Conservation (phyloP, 2,888 invertebrate genomes). For the Chrysolina americana region DNA sequence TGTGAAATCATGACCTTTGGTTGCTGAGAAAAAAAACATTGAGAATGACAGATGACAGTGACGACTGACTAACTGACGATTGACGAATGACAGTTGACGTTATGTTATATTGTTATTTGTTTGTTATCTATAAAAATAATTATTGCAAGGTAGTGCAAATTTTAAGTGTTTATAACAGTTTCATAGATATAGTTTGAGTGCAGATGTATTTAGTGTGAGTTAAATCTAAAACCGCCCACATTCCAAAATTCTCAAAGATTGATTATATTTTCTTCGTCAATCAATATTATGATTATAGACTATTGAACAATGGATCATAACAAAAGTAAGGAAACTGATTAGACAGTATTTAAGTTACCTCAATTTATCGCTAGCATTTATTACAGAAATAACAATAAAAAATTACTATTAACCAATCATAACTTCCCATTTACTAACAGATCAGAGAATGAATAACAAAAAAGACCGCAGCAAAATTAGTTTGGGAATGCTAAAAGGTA, state of each 20-base stretch:
- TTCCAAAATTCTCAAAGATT: neutral
- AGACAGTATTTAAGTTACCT: neutral
- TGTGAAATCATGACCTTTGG: too few species aligned
- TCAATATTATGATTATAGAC: slow-evolving; percentile 44
- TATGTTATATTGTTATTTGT: too few species aligned
- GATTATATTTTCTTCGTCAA: slow-evolving; percentile 28
- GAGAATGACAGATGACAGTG: too few species aligned
- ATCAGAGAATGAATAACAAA: slow-evolving; percentile 57
- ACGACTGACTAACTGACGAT: too few species aligned
- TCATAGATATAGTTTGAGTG: neutral
- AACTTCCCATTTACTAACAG: slow-evolving; percentile 15
- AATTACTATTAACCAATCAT: neutral
- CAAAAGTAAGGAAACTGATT: slow-evolving; percentile 46
- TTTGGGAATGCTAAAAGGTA: slow-evolving; percentile 69
- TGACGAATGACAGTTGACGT: too few species aligned
- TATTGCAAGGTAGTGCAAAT: too few species aligned
- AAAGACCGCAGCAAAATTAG: slow-evolving; percentile 66
- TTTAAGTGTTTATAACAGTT: too few species aligned
- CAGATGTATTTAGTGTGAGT: neutral
- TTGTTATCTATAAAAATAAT: too few species aligned
- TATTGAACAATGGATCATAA: slow-evolving; percentile 46
- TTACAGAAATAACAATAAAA: slow-evolving; percentile 38
- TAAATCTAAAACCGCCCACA: neutral
- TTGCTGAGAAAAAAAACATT: too few species aligned
- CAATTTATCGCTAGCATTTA: slow-evolving; percentile 37